These are phyloP conservation scores for Oncorhynchus gorbuscha DNA, from an alignment of 2,113 vertebrate genomes.

Conservation along the genomic window DNA sequence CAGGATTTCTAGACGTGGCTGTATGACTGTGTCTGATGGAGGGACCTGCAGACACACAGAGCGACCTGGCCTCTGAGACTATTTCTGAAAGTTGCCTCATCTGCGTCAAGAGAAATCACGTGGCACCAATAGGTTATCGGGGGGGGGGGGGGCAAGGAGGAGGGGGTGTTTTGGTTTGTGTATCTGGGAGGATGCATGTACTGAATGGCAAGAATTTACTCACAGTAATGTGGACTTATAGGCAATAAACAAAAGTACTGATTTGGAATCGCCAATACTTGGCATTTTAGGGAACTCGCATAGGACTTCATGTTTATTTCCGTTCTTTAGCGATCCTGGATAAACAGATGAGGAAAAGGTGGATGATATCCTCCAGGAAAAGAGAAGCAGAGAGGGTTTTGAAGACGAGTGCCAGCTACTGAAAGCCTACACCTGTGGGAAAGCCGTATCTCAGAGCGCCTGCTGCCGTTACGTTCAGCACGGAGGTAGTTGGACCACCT, in stretches of 20 bases:
- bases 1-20: constrained; percentile 1
- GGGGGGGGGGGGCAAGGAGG: neutral
- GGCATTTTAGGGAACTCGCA: neutral
- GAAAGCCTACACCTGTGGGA: constrained; percentile 64
- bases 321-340: neutral
- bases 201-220: neutral
- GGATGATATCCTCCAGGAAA: constrained; percentile 4
- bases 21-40: neutral
- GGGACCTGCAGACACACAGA: neutral
- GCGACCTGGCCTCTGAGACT: neutral
- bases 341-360: neutral
- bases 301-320: neutral
- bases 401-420: constrained; percentile 42
- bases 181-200: neutral
- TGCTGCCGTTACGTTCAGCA: neutral
- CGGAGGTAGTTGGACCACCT: constrained; percentile 1
- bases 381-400: constrained; percentile 14
- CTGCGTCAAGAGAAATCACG: neutral
- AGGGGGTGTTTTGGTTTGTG: neutral
- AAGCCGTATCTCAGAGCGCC: constrained; percentile 23
- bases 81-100: constrained; percentile 27
- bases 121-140: neutral
- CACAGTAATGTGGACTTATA: neutral
- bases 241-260: neutral
- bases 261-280: neutral